Conservation (phyloP, 2,113 vertebrate species). For the Pseudorhombus dupliciocellatus region DNA sequence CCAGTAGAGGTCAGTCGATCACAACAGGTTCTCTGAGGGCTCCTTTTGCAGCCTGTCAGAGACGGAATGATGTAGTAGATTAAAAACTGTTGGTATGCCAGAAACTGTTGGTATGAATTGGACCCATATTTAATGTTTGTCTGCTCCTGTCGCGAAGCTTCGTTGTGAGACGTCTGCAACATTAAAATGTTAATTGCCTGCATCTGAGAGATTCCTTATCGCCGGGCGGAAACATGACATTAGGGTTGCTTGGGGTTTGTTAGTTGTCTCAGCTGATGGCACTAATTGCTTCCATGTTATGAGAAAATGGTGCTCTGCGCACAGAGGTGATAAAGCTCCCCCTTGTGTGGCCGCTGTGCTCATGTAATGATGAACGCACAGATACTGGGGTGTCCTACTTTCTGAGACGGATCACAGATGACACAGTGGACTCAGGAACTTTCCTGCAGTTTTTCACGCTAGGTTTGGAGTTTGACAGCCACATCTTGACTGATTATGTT, state of each 20-base stretch:
- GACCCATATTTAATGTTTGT: not conserved
- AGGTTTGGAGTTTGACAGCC: not conserved
- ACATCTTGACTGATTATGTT: not conserved
- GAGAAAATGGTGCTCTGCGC: not conserved
- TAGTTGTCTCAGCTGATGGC: conserved; percentile 1
- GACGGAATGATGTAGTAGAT: not conserved
- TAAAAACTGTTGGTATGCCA: not conserved
- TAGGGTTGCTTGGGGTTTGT: not conserved
- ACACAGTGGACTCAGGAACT: conserved; percentile 1
- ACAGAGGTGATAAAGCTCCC: conserved; percentile 7
- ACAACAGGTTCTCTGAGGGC: not conserved
- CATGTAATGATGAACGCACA: conserved; percentile 22
- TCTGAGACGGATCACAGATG: conserved; percentile 12
- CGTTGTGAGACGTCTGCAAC: not conserved
- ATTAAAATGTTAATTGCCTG: not conserved
- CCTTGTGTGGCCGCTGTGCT: not conserved
- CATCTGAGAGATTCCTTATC: not conserved
- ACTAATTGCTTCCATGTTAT: conserved; percentile 14
- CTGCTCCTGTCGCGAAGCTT: not conserved
- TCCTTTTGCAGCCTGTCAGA: not conserved
- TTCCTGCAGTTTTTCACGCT: conserved; percentile 10
- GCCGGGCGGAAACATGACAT: not conserved
- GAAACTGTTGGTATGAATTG: not conserved
- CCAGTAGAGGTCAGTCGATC: conserved; percentile 59
- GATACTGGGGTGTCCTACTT: conserved; percentile 52